Evolutionary conservation across 2,797 vertebrate genomes (phyloP).

Genomic region (Margarornis squamiger): DNA sequence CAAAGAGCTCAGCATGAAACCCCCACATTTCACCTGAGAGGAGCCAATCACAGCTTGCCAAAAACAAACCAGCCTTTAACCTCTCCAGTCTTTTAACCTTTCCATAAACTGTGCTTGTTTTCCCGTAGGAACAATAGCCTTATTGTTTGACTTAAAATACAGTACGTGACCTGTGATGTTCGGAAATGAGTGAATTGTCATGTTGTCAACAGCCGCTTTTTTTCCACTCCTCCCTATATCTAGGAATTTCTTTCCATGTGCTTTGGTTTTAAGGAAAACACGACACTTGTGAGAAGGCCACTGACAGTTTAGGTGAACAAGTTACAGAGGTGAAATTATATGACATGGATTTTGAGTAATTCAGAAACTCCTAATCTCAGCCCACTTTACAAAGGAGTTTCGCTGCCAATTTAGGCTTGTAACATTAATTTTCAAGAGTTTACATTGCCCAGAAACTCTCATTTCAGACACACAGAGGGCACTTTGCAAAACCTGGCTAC

Average conservation of each 20-base stretch:
- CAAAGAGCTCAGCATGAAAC: neutral
- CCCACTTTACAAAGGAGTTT: neutral
- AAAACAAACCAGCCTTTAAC: conserved; percentile 60
- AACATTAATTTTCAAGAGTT: neutral
- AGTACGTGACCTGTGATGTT: conserved; percentile 68
- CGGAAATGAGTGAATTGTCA: conserved; percentile 79
- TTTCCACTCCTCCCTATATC: conserved; percentile 62
- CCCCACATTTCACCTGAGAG: conserved; percentile 25
- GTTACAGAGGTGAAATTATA: neutral
- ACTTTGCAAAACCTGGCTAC: neutral
- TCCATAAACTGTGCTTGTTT: conserved; percentile 68
- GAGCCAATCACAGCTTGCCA: neutral
- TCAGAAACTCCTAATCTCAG: neutral
- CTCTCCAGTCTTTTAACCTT: conserved; percentile 68
- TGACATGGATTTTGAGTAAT: neutral
- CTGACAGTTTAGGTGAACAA: neutral
- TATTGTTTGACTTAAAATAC: conserved; percentile 75
- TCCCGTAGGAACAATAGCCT: conserved; percentile 73
- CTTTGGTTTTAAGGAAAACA: conserved; percentile 58
- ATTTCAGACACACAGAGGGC: neutral
- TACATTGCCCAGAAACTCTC: neutral
- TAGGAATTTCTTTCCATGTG: conserved; percentile 70
- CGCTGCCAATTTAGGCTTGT: neutral
- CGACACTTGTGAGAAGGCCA: neutral
- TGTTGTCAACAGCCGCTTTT: conserved; percentile 73